These are phyloP conservation scores for Eilema sororculum DNA, from an alignment of 2,888 invertebrate species.

Conservation along the genomic window DNA sequence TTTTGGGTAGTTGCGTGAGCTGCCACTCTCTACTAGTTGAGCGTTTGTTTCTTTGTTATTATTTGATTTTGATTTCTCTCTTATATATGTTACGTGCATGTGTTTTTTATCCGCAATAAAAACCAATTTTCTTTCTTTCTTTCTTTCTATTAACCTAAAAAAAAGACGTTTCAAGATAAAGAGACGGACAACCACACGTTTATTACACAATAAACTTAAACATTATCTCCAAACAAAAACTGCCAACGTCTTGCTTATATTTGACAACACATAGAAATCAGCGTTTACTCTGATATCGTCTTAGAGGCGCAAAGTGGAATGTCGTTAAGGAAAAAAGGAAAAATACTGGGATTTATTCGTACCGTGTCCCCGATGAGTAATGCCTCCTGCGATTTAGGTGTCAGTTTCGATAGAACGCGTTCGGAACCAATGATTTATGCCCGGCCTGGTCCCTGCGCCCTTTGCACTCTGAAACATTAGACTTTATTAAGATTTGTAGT, in stretches of 20 bases:
- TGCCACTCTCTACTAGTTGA: no score
- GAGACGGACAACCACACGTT: slow-evolving; percentile 30
- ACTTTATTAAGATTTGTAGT: slow-evolving; percentile 47
- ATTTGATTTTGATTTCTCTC: no score
- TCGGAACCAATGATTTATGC: slow-evolving; percentile 59
- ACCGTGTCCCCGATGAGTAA: slow-evolving; percentile 69
- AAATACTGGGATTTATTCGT: slow-evolving; percentile 60
- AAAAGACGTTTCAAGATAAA: slow-evolving; percentile 9
- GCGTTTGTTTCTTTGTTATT: no score
- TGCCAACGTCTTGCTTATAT: slow-evolving; percentile 47
- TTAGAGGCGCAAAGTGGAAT: slow-evolving; percentile 55
- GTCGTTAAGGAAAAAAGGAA: slow-evolving; percentile 59
- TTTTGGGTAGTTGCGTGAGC: no score
- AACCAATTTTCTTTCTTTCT: no score
- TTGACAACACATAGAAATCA: slow-evolving; percentile 52
- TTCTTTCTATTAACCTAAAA: neutral
- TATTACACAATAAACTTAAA: slow-evolving; percentile 37
- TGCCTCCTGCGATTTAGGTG: slow-evolving; percentile 68
- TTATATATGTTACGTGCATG: no score
- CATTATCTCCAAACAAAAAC: slow-evolving; percentile 38
- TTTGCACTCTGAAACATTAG: slow-evolving; percentile 42
- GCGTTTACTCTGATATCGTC: slow-evolving; percentile 47
- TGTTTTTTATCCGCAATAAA: no score
- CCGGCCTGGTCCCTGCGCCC: slow-evolving; percentile 37
- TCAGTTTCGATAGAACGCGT: slow-evolving; percentile 57